phyloP scores from a whole-genome alignment of 2,113 vertebrate genomes.

The Perca flavescens region DNA sequence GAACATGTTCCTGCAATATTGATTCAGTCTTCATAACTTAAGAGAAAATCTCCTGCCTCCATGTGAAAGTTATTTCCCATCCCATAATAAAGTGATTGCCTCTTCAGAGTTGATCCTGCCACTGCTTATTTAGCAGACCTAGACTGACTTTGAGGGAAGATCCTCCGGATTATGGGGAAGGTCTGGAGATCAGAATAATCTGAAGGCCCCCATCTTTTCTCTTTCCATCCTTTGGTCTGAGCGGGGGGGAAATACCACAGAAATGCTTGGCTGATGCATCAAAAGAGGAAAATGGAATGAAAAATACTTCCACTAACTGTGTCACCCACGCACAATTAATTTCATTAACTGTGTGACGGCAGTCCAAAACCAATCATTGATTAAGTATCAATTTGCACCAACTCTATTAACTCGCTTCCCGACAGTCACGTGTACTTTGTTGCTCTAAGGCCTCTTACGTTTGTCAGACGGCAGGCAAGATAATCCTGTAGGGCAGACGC shows the following conservation, averaged over 20 bases:
- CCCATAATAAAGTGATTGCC: constrained; percentile 22
- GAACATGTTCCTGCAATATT: not conserved
- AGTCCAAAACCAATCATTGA: constrained; percentile 51
- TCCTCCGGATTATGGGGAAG: constrained; percentile 24
- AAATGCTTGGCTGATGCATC: constrained; percentile 22
- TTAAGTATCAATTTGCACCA: constrained; percentile 68
- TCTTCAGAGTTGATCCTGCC: constrained; percentile 28
- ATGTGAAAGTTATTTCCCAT: constrained; percentile 18
- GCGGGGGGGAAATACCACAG: not conserved
- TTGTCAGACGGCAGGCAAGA: constrained; percentile 16
- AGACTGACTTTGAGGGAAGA: constrained; percentile 10
- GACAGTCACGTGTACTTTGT: not conserved
- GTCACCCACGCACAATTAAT: constrained; percentile 57
- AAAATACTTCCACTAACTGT: constrained; percentile 40
- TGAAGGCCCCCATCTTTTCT: constrained; percentile 9
- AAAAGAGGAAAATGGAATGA: constrained; percentile 43
- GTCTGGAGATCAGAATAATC: constrained; percentile 23
- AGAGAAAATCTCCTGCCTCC: not conserved
- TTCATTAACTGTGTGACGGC: constrained; percentile 61
- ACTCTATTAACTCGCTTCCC: constrained; percentile 67
- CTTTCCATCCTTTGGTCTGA: constrained; percentile 10
- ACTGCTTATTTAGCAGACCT: constrained; percentile 18
- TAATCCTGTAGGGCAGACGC: not conserved
- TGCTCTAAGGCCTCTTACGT: not conserved
- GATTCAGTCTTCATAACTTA: not conserved